These are phyloP conservation scores for Mamestra configurata DNA, from an alignment of 1,140 invertebrate species.

Conservation along the genomic window DNA sequence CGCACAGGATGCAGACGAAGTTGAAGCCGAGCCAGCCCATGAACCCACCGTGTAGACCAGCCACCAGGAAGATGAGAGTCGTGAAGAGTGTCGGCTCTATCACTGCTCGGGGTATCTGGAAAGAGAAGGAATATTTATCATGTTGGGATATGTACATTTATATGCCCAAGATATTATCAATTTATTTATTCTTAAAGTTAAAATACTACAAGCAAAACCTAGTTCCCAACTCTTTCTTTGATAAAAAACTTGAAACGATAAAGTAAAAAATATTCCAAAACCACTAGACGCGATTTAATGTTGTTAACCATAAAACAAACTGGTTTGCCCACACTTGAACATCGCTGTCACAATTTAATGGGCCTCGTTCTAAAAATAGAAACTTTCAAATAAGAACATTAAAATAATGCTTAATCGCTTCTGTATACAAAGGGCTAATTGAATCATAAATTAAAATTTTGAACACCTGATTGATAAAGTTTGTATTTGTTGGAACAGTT, in stretches of 20 bases:
- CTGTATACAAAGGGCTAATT: too few species aligned
- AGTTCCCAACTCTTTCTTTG: neutral
- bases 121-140: slow-evolving; percentile 45
- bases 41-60: slow-evolving; percentile 81
- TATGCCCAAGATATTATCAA: too few species aligned
- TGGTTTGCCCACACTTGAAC: neutral
- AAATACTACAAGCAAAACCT: too few species aligned
- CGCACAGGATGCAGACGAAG: slow-evolving; percentile 82
- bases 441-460: too few species aligned
- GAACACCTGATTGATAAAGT: too few species aligned
- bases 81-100: slow-evolving; percentile 90
- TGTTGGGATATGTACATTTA: neutral
- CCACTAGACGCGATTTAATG: slow-evolving; percentile 20
- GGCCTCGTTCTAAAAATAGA: slow-evolving; percentile 9
- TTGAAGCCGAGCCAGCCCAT: slow-evolving; percentile 81
- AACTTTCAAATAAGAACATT: too few species aligned
- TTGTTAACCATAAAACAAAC: slow-evolving; percentile 1
- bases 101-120: slow-evolving; percentile 90
- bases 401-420: too few species aligned
- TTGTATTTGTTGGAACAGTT: too few species aligned
- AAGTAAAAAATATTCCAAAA: slow-evolving; percentile 12
- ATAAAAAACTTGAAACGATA: neutral
- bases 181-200: too few species aligned
- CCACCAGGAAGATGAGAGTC: slow-evolving; percentile 87
- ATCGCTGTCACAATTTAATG: slow-evolving; percentile 6